Conservation (phyloP, 23 tunicate species). For the Pegea sp. region DNA sequence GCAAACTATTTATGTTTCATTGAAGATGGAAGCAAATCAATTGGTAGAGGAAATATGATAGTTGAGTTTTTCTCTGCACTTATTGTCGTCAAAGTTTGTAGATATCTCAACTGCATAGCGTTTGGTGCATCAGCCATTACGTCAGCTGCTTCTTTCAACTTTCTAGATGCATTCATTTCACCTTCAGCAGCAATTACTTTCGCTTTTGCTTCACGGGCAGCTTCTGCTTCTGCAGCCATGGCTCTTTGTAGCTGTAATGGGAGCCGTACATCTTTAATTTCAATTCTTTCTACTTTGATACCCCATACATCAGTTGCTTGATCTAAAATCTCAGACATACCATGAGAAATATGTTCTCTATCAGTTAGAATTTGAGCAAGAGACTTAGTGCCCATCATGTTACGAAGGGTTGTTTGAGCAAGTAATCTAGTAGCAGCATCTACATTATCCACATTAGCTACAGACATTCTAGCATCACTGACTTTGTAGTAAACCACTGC, state of each 20-base stretch:
- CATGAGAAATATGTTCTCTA: constrained; percentile 56
- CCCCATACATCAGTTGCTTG: constrained; percentile 89
- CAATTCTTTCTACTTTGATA: constrained; percentile 71
- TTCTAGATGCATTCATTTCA: constrained; percentile 70
- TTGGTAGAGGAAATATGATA: constrained; percentile 78
- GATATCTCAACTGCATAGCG: constrained; percentile 73
- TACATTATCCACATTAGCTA: constrained; percentile 60
- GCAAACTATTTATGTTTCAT: too few species aligned
- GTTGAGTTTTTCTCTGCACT: constrained; percentile 93
- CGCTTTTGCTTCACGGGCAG: constrained; percentile 85
- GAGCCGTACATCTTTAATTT: constrained; percentile 70
- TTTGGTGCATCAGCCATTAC: constrained; percentile 59
- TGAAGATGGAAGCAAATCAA: constrained; percentile 53
- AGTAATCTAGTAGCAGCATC: constrained; percentile 71
- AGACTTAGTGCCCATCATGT: constrained; percentile 59
- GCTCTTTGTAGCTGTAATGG: constrained; percentile 73
- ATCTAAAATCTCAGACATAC: constrained; percentile 31
- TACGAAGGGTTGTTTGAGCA: constrained; percentile 82
- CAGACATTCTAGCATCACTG: constrained; percentile 36
- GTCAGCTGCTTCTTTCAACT: constrained; percentile 87
- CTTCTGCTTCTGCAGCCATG: constrained; percentile 98
- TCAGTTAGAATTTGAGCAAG: constrained; percentile 57
- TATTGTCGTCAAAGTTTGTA: constrained; percentile 65
- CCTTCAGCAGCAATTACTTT: constrained; percentile 95
- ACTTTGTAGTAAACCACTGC: constrained; percentile 85